phyloP scores from a whole-genome alignment of 2,113 vertebrate species.

The Clarias batrachus region DNA sequence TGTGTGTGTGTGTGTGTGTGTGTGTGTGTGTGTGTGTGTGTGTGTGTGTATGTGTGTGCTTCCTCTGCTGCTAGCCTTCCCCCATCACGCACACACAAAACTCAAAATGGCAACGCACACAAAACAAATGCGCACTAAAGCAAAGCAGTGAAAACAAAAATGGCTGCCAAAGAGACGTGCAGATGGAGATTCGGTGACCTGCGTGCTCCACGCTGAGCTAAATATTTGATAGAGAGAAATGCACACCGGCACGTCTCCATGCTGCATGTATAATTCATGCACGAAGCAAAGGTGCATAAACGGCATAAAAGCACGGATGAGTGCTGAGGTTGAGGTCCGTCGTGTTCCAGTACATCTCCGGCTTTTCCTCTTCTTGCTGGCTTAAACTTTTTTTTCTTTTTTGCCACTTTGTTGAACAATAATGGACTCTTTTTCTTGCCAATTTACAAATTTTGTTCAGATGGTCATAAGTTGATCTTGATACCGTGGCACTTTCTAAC shows the following conservation, averaged over 20 bases:
- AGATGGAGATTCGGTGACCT: slow-evolving; percentile 7
- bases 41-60: not conserved
- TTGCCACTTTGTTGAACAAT: not conserved
- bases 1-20: not conserved
- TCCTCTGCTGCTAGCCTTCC: not conserved
- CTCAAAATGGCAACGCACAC: slow-evolving; percentile 12
- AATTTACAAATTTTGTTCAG: not conserved
- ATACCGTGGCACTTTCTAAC: not conserved
- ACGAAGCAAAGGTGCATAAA: slow-evolving; percentile 32
- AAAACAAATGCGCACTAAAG: not conserved
- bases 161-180: not conserved
- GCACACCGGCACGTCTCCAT: slow-evolving; percentile 46
- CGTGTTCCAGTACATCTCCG: not conserved
- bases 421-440: not conserved
- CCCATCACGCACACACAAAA: slow-evolving; percentile 10
- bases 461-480: not conserved
- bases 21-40: not conserved
- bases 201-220: slow-evolving; percentile 17
- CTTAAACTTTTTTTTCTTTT: not conserved
- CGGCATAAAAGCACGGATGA: slow-evolving; percentile 18
- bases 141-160: slow-evolving; percentile 18
- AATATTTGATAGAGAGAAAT: slow-evolving; percentile 57
- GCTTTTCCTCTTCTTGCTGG: not conserved
- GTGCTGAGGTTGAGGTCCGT: slow-evolving; percentile 26
- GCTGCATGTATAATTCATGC: slow-evolving; percentile 56